Base-by-base conservation (phyloP, 2,888 invertebrate genomes). In the Drosophila formosana region DNA sequence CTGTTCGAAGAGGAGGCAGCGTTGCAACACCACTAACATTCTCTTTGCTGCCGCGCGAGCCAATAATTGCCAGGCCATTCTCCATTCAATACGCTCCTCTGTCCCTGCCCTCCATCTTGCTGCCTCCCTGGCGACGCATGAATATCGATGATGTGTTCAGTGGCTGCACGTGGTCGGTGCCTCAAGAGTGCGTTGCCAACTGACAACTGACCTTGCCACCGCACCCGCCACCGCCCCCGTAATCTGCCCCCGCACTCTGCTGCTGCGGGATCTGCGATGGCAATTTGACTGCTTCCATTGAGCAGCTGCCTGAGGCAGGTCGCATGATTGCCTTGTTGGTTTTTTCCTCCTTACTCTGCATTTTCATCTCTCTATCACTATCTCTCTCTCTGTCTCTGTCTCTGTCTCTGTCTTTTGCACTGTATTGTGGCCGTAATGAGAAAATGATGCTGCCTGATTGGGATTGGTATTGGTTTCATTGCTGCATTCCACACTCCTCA, bases 381-480 rank as follows among this genome's bases (percentile, higher is more conserved):
- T 39, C n/a, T 39, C 32, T 32, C 9, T 32, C 32, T 32, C 28
- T 28, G 34, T 18, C 41, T 39, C 32, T 32, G 32, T 32, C 32
- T 32, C 28, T 28, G 34, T 18, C 41, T 4, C 11, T 18, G 18
- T 18, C 18, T 18, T 18, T 43, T n/a, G 11, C 37, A 0, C 23
- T 13, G 32, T 28, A 75, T 55, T 67, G 61, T 56, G 52, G 62
- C 53, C 79, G 66, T 82, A 87, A 82, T 78, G 75, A 78, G 88
- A 75, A 82, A 88, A 84, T 88, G 80, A 85, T 85, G 86, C 86
- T 75, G 72, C 80, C 66, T 68, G 61, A 49, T 61, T 77, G 63
- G 39, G 62, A 41, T 41, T 56, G 25, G 55, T 11, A 45, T 56
- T 45, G 55, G 55, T 23, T 45, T 56, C 45, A 25, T 47, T 66